phyloP scores from a whole-genome alignment of 2,888 invertebrate species.

The Celastrina argiolus region DNA sequence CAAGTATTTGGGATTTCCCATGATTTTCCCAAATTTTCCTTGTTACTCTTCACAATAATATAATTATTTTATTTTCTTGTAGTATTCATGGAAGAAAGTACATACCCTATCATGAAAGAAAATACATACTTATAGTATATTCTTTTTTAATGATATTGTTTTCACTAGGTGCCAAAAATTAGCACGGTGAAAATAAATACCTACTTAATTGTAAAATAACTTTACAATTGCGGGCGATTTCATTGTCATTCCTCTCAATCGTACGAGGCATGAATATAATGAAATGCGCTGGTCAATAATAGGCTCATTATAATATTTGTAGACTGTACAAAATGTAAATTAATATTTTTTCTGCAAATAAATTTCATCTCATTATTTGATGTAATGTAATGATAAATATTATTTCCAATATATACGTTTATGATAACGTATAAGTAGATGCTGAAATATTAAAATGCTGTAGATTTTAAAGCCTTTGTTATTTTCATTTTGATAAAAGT shows the following conservation, averaged over 20 bases:
- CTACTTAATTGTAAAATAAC: background rate
- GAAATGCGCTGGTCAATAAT: background rate
- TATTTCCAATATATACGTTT: background rate
- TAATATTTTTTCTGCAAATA: constrained; percentile 15
- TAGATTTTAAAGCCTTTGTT: no score
- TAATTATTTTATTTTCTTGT: no score
- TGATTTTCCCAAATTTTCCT: no score
- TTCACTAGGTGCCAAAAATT: no score
- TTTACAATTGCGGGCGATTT: background rate
- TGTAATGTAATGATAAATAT: constrained; percentile 2
- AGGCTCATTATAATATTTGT: constrained; percentile 13
- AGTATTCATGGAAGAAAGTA: no score
- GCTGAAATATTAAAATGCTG: background rate
- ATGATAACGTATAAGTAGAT: background rate
- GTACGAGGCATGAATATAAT: background rate
- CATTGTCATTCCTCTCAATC: background rate
- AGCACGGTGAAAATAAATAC: no score
- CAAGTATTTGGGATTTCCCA: no score
- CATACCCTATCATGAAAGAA: no score
- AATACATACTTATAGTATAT: no score
- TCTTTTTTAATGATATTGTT: no score
- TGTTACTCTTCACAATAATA: no score
- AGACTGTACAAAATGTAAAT: background rate
- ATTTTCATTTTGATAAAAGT: no score
- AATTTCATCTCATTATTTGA: constrained; percentile 12